phyloP scores from a whole-genome alignment of 2,888 invertebrate species.

The Amaurobius ferox region DNA sequence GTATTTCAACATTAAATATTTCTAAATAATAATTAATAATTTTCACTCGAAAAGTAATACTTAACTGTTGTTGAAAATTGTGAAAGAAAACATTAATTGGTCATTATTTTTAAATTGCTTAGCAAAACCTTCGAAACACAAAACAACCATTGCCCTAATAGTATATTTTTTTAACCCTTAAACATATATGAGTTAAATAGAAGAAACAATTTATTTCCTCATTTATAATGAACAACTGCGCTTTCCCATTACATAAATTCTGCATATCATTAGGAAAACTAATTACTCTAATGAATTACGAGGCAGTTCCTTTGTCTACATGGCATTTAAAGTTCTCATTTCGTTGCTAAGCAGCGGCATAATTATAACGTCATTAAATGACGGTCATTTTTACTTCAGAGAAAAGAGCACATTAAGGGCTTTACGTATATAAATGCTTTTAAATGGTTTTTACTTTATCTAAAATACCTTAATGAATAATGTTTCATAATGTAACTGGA shows the following conservation, averaged over 20 bases:
- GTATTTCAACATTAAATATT: no score
- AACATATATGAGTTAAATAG: neutral
- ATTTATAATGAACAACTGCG: neutral
- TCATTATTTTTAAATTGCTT: no score
- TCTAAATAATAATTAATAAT: no score
- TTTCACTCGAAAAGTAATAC: no score
- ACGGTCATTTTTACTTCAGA: conserved; percentile 15
- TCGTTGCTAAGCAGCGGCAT: conserved; percentile 12
- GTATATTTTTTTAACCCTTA: no score
- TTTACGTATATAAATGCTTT: neutral
- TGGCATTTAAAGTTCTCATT: neutral
- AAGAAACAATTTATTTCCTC: neutral
- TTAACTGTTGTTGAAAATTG: no score
- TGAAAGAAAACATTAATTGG: no score
- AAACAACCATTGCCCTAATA: no score
- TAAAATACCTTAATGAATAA: conserved; percentile 37
- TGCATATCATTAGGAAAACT: conserved; percentile 2
- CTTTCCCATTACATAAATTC: neutral
- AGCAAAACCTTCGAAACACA: no score
- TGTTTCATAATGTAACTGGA: conserved; percentile 28
- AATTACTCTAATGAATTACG: conserved; percentile 11
- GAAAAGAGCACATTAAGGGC: neutral
- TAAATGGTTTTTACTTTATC: conserved; percentile 17
- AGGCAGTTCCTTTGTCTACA: neutral
- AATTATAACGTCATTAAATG: conserved; percentile 40